Evolutionary conservation across 1,140 invertebrate species (phyloP), one percentile per base, ranked within the genome.

Genomic region (Drosophila nigrodunni): DNA sequence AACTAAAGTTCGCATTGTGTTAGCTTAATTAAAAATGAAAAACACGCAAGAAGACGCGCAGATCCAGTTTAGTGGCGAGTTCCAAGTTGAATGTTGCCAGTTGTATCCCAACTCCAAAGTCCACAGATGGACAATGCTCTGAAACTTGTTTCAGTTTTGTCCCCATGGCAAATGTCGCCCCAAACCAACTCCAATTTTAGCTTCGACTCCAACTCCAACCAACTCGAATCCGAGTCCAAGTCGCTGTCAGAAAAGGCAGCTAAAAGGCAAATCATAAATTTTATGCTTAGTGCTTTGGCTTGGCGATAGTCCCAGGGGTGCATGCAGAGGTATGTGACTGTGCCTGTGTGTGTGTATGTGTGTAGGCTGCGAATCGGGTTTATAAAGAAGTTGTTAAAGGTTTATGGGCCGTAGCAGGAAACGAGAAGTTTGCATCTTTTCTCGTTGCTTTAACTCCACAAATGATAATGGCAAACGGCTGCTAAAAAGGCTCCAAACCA

Each of bases 211-310:
- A 15, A 15, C 15, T 15, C 15, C 15, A 15, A 15, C 15, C 15
- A 15, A 15, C 15, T n/a, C n/a, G 8, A 34, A 1, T 73, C 30
- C 61, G 25, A 52, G 30, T 47, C 37, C 54, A 39, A 59, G 52
- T 64, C 34, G 68, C 61, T 71, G 68, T 72, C 74, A 72, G 46
- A 60, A 46, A 66, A 72, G 68, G 74, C 61, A 66, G 61, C 66
- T 44, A 74, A 78, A 82, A 86, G 82, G 82, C 82, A 82, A 88
- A 88, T 88, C 83, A 88, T 88, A 88, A 88, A 88, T 88, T 88
- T 74, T 88, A 82, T 83, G 83, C 85, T 83, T 72, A 74, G 64
- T 60, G 64, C 71, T 54, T 60, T 50, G 71, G 57, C 65, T 61
- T 52, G 77, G 43, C 35, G 69, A 52, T 57, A 49, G 39, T 61